Conservation (phyloP, 2,113 vertebrate species). For the Pseudolaguvia tuberculata region DNA sequence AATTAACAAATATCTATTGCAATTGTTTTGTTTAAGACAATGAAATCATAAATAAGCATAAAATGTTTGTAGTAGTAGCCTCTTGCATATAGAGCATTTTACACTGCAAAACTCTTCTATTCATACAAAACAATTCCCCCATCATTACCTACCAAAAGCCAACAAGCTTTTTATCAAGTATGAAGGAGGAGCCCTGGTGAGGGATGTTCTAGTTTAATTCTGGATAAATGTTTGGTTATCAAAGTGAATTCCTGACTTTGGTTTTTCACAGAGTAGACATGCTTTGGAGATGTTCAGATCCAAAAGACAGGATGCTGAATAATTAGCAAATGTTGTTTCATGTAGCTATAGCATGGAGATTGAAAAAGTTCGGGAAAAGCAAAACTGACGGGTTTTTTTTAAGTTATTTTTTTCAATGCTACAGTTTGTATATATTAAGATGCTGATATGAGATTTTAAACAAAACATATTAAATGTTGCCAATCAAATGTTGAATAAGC, state of each 20-base stretch:
- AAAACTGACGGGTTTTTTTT: too few relatives aligned
- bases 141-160: conserved; percentile 49
- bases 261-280: conserved; percentile 53
- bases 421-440: too few relatives aligned
- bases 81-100: conserved; percentile 1
- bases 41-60: conserved; percentile 20
- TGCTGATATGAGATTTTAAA: too few relatives aligned
- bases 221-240: conserved; percentile 66
- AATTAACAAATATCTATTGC: conserved; percentile 20
- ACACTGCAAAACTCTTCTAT: neutral
- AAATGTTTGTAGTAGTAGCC: conserved; percentile 7
- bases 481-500: too few relatives aligned
- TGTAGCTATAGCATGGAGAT: conserved; percentile 34
- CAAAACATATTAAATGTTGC: too few relatives aligned
- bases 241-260: conserved; percentile 62
- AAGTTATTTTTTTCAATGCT: too few relatives aligned
- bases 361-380: neutral
- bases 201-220: conserved; percentile 61
- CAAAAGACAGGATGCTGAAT: conserved; percentile 51
- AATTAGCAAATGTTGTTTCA: conserved; percentile 46
- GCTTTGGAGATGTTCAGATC: conserved; percentile 58
- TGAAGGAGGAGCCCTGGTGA: conserved; percentile 50
- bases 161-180: conserved; percentile 45
- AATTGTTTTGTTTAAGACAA: conserved; percentile 5
- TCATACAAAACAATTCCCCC: conserved; percentile 11